Conservation (phyloP, 1,140 invertebrate species). For the Hermetia illucens region DNA sequence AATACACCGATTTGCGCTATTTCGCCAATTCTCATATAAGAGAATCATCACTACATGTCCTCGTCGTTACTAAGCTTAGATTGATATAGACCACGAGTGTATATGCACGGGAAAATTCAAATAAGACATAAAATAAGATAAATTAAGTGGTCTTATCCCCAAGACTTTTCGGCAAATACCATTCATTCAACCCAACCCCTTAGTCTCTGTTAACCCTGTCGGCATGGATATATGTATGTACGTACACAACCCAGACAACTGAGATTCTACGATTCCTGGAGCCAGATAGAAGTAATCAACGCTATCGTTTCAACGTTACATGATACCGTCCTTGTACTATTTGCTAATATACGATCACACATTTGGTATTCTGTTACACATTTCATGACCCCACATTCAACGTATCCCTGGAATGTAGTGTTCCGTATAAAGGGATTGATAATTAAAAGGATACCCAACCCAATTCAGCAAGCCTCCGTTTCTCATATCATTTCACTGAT, state of each 20-base stretch:
- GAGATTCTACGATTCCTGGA: no score
- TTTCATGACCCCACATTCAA: not conserved
- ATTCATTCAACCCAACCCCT: no score
- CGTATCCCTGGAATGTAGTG: not conserved
- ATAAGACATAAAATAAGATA: constrained; percentile 1
- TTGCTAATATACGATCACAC: no score
- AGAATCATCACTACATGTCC: no score
- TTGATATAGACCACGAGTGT: no score
- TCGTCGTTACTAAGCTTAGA: no score
- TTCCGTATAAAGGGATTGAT: not conserved
- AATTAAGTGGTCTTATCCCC: not conserved
- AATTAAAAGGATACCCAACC: not conserved
- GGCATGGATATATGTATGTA: no score
- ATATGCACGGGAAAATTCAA: no score
- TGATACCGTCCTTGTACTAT: not conserved
- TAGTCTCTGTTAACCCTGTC: no score
- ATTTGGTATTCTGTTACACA: not conserved
- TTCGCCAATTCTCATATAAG: no score
- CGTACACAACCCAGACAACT: no score
- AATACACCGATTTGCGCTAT: no score
- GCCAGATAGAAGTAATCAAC: not conserved
- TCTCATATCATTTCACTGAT: not conserved
- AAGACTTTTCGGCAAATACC: not conserved
- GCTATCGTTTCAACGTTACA: not conserved
- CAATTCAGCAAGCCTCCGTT: not conserved